These are phyloP conservation scores for Agonopterix heracliana DNA, from an alignment of 2,888 invertebrate species.

Conservation along the genomic window DNA sequence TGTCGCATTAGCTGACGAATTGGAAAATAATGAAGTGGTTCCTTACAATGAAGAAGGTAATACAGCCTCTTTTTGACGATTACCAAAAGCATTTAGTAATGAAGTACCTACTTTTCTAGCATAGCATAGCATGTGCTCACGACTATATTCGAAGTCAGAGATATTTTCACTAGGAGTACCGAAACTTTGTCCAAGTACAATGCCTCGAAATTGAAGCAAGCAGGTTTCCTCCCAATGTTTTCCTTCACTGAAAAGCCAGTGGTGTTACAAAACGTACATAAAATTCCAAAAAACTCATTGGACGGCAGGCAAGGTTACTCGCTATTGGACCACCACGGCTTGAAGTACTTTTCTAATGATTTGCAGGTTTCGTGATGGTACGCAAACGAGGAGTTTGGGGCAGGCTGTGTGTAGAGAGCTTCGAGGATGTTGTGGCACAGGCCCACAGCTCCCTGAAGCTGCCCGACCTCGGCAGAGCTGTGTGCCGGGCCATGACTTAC, in stretches of 20 bases:
- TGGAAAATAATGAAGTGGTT: constrained; percentile 74
- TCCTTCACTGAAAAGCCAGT: no score
- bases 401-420: constrained; percentile 83
- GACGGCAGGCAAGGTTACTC: no score
- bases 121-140: no score
- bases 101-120: neutral
- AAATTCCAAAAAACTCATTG: no score
- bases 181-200: no score
- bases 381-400: constrained; percentile 86
- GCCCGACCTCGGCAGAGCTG: constrained; percentile 83
- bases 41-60: constrained; percentile 79
- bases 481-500: constrained; percentile 86
- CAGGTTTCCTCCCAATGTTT: no score
- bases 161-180: no score
- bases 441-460: constrained; percentile 79
- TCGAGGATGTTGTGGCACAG: constrained; percentile 75
- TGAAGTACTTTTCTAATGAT: neutral
- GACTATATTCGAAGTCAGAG: no score
- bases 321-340: no score
- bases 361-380: constrained; percentile 82
- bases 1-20: constrained; percentile 77
- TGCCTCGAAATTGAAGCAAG: no score
- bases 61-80: neutral
- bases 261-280: no score
- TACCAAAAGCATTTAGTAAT: neutral